These are phyloP conservation scores for Coecobrya sp. DNA, from an alignment of 2,888 invertebrate species.

Conservation along the genomic window DNA sequence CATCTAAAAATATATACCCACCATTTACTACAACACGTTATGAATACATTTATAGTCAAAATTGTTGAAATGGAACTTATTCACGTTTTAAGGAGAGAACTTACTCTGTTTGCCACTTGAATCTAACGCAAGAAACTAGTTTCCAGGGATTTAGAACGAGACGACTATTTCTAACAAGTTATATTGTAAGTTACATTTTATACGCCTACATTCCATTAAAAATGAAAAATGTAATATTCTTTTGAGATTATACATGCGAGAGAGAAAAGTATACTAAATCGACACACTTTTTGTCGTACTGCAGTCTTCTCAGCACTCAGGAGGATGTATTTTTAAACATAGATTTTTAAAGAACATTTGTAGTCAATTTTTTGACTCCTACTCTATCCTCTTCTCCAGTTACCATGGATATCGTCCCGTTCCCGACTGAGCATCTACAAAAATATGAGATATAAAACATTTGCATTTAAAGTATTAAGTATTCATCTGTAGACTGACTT, in stretches of 20 bases:
- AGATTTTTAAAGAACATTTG: not conserved
- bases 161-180: too few species aligned
- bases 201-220: slow-evolving; percentile 13
- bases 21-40: too few species aligned
- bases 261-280: not conserved
- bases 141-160: not conserved
- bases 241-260: not conserved
- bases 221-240: slow-evolving; percentile 33
- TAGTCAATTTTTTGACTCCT: not conserved
- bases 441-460: too few species aligned
- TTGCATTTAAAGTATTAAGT: too few species aligned
- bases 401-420: slow-evolving; percentile 69
- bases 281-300: not conserved
- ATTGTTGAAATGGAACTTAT: too few species aligned
- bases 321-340: not conserved
- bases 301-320: not conserved
- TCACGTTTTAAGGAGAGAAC: not conserved
- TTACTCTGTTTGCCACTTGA: not conserved
- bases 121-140: not conserved
- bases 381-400: not conserved
- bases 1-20: not conserved
- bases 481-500: not conserved
- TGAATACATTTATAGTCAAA: too few species aligned
- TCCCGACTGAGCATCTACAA: slow-evolving; percentile 62
- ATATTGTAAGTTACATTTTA: not conserved